A percentile compares a stretch with the other conserved stretches of the same genome.
Evolutionary conservation across 2,888 invertebrate genomes (phyloP).

Genomic region (Biston stratarius): DNA sequence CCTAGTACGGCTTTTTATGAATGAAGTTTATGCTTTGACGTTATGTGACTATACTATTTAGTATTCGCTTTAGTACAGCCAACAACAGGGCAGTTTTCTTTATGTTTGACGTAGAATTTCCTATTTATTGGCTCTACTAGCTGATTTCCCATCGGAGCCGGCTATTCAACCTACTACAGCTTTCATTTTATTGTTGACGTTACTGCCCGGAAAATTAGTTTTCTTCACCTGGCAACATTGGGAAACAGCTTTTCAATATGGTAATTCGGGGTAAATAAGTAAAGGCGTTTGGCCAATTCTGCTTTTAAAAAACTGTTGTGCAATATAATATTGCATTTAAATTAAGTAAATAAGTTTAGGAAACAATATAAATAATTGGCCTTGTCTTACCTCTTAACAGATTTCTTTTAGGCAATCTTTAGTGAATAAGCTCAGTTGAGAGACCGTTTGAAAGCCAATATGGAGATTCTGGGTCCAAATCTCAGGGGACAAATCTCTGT

Average conservation of each 20-base stretch:
- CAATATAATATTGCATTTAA: too few species aligned
- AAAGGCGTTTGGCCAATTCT: background rate
- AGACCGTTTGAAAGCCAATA: too few species aligned
- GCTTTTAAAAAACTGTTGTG: background rate
- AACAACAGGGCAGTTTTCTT: constrained; percentile 32
- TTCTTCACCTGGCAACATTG: constrained; percentile 27
- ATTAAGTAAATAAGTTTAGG: too few species aligned
- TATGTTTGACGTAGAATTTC: constrained; percentile 42
- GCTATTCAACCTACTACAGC: constrained; percentile 39
- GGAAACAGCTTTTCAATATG: constrained; percentile 24
- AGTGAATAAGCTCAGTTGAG: too few species aligned
- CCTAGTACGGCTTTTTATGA: too few species aligned
- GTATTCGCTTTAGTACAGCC: constrained; percentile 13
- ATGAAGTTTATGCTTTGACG: background rate
- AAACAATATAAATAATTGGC: too few species aligned
- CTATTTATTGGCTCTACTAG: constrained; percentile 52
- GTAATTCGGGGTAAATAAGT: constrained; percentile 16
- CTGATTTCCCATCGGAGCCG: constrained; percentile 54
- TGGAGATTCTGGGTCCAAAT: too few species aligned
- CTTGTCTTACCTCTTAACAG: too few species aligned
- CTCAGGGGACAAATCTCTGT: too few species aligned
- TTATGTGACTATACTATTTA: constrained; percentile 6
- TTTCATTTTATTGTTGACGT: constrained; percentile 47
- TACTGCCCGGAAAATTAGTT: constrained; percentile 46
- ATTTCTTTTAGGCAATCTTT: too few species aligned